Percentiles rank a stretch among this genome's conserved stretches.
Evolutionary conservation across 2,888 invertebrate species (phyloP).

Genomic region (Unio delphinus): DNA sequence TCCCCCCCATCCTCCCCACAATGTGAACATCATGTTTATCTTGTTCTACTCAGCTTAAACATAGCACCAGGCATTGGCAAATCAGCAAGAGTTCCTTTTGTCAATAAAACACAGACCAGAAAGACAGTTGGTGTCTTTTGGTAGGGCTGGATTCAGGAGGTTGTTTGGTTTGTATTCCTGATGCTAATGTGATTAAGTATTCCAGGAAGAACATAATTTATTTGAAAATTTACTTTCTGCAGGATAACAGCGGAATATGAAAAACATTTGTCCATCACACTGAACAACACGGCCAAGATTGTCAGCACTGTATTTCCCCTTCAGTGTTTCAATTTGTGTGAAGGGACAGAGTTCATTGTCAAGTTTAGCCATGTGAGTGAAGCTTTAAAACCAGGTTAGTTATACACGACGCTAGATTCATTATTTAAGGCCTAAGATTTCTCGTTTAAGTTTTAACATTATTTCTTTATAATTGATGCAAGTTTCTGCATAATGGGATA

Average conservation of each 20-base stretch:
- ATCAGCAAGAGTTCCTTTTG: too few relatives aligned
- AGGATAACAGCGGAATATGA: slow-evolving; percentile 68
- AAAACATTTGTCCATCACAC: slow-evolving; percentile 60
- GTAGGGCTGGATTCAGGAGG: too few relatives aligned
- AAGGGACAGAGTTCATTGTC: slow-evolving; percentile 62
- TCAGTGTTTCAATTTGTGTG: slow-evolving; percentile 69
- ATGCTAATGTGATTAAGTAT: too few relatives aligned
- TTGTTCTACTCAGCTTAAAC: too few relatives aligned
- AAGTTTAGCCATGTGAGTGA: slow-evolving; percentile 64
- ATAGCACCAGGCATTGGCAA: too few relatives aligned
- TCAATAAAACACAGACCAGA: too few relatives aligned
- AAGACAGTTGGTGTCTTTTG: too few relatives aligned
- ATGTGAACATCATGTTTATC: too few relatives aligned
- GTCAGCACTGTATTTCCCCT: slow-evolving; percentile 66
- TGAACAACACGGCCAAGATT: slow-evolving; percentile 66
- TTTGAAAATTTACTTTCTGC: slow-evolving; percentile 8
- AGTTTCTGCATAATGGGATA: too few relatives aligned
- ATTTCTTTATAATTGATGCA: not conserved
- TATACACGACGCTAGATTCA: not conserved
- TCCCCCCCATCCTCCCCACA: too few relatives aligned
- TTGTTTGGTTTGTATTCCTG: too few relatives aligned
- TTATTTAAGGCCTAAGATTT: not conserved
- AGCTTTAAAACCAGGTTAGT: slow-evolving; percentile 55
- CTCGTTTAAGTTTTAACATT: not conserved
- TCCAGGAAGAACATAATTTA: too few relatives aligned